These are phyloP conservation scores for Semnornis frantzii DNA, from an alignment of 2,113 vertebrate genomes.

Conservation along the genomic window DNA sequence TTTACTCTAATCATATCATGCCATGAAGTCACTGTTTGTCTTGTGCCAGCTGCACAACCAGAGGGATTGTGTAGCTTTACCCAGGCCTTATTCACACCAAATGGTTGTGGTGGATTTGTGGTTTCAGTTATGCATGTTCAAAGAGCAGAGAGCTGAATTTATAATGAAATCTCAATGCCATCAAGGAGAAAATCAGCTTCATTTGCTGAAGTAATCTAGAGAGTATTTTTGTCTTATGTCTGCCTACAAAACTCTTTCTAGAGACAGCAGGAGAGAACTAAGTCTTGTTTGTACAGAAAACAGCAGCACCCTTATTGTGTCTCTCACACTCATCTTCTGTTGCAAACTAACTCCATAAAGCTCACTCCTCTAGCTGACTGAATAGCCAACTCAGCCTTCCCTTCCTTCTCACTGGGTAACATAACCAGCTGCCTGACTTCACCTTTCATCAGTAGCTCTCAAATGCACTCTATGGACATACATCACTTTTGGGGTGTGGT, in stretches of 20 bases:
- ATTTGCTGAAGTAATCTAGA: neutral
- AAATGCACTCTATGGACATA: neutral
- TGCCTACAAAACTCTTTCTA: neutral
- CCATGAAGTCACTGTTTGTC: neutral
- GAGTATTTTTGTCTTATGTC: neutral
- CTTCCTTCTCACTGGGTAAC: neutral
- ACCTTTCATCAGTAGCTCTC: neutral
- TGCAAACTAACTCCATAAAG: neutral
- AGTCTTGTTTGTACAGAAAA: neutral
- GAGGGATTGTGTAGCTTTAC: neutral
- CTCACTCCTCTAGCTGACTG: neutral
- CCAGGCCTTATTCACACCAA: neutral
- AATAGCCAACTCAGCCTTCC: neutral
- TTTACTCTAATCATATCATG: neutral
- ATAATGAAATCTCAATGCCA: slow-evolving; percentile 31
- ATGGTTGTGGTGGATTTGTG: neutral
- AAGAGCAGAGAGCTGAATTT: slow-evolving; percentile 40
- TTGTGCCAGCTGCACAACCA: neutral
- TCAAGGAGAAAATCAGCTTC: slow-evolving; percentile 35
- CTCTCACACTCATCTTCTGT: neutral
- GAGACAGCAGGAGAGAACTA: neutral
- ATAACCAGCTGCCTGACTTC: neutral
- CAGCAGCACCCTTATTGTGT: neutral
- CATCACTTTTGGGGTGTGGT: neutral
- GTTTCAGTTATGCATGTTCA: slow-evolving; percentile 29